A percentile compares a stretch with the other conserved stretches of the same genome.
Evolutionary conservation across 2,888 invertebrate genomes (phyloP).

Genomic region (Callimorpha dominula): DNA sequence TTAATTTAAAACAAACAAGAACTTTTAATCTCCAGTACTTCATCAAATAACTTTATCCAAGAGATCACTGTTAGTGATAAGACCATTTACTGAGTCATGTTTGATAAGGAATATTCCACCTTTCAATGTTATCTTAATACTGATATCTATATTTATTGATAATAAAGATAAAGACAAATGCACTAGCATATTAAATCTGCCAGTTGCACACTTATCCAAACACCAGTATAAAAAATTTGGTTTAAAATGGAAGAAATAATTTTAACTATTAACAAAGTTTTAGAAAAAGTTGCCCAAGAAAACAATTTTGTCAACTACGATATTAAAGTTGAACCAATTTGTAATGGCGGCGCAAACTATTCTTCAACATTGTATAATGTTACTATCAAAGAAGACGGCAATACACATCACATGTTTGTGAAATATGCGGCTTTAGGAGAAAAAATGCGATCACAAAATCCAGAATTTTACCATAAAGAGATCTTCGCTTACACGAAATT

Average conservation of each 20-base stretch:
- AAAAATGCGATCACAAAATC: constrained; percentile 49
- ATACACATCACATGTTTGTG: constrained; percentile 59
- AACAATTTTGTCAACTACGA: constrained; percentile 44
- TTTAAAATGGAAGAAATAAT: constrained; percentile 29
- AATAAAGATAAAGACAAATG: neutral
- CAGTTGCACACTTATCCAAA: neutral
- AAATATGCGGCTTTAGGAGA: constrained; percentile 66
- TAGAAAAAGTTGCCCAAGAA: constrained; percentile 45
- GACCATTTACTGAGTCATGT: neutral
- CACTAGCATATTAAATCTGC: neutral
- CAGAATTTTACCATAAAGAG: constrained; percentile 61
- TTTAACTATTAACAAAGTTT: constrained; percentile 22
- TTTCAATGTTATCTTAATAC: neutral
- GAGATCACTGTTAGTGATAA: neutral
- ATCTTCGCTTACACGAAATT: constrained; percentile 62
- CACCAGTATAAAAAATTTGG: neutral
- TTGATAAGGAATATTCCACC: neutral
- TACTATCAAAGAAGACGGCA: constrained; percentile 37
- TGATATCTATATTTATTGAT: neutral
- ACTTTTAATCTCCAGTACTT: neutral
- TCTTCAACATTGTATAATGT: constrained; percentile 53
- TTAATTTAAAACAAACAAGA: no score
- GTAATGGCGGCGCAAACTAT: constrained; percentile 61
- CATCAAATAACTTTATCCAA: neutral
- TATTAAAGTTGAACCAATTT: constrained; percentile 43